phyloP scores from a whole-genome alignment of 2,797 vertebrate genomes.

The Oreortyx pictus region DNA sequence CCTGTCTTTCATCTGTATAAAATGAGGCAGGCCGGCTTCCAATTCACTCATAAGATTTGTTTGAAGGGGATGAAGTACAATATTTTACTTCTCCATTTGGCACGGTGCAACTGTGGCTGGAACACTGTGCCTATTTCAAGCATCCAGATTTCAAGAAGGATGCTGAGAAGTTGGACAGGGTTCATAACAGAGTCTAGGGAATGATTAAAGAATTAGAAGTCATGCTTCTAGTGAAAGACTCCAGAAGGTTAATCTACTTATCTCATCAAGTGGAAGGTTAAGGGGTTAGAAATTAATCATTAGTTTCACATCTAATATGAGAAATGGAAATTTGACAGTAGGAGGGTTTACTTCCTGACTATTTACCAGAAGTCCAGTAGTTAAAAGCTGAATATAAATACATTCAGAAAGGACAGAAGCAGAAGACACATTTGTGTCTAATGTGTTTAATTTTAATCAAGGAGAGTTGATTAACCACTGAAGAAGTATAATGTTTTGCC shows the following conservation, averaged over 20 bases:
- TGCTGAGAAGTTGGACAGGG: slow-evolving; percentile 42
- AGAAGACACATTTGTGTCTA: background rate
- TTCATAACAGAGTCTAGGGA: slow-evolving; percentile 22
- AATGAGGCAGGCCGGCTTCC: background rate
- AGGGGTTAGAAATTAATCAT: slow-evolving; percentile 37
- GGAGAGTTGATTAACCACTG: background rate
- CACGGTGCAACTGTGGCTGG: background rate
- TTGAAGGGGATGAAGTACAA: background rate
- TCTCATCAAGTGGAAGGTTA: slow-evolving; percentile 62
- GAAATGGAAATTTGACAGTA: slow-evolving; percentile 22
- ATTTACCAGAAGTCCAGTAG: background rate
- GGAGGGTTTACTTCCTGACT: slow-evolving; percentile 19
- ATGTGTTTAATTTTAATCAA: background rate
- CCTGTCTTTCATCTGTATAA: background rate
- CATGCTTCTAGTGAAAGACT: slow-evolving; percentile 45
- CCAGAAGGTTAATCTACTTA: slow-evolving; percentile 67
- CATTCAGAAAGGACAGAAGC: background rate
- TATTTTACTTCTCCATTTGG: slow-evolving; percentile 1
- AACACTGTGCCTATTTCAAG: background rate
- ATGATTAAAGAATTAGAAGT: slow-evolving; percentile 58
- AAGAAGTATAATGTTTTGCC: background rate
- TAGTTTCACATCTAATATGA: slow-evolving; percentile 3
- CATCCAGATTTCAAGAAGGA: slow-evolving; percentile 38
- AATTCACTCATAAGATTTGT: background rate
- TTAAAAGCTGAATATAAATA: slow-evolving; percentile 17